Percentiles rank a stretch among this genome's conserved stretches.
Evolutionary conservation across 2,797 vertebrate genomes (phyloP).

Genomic region (Lerista edwardsae): DNA sequence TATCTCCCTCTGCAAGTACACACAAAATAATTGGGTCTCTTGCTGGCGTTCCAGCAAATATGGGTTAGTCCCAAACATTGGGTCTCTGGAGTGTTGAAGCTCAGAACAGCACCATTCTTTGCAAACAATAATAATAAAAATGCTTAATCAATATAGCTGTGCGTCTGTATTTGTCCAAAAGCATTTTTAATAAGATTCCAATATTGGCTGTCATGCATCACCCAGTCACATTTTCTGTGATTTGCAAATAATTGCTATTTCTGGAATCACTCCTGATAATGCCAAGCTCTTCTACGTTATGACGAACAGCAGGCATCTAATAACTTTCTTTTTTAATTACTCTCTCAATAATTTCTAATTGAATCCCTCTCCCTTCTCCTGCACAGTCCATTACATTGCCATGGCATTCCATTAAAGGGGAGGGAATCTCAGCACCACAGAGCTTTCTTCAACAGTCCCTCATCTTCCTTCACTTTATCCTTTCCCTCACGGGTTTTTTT

Average conservation of each 20-base stretch:
- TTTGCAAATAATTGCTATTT: conserved; percentile 53
- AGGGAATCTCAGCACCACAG: neutral
- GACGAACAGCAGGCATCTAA: conserved; percentile 46
- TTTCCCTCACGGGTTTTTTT: neutral
- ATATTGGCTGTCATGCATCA: conserved; percentile 33
- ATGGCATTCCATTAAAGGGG: neutral
- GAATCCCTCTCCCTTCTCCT: conserved; percentile 13
- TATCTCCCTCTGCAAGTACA: neutral
- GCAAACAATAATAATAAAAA: neutral
- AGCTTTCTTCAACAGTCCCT: neutral
- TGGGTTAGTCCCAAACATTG: neutral
- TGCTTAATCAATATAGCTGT: conserved; percentile 5
- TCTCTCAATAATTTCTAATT: conserved; percentile 28
- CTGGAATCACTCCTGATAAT: conserved; percentile 43
- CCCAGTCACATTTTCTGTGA: conserved; percentile 31
- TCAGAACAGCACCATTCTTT: conserved; percentile 2
- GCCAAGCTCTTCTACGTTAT: conserved; percentile 35
- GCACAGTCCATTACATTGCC: fast-evolving
- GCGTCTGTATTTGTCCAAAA: conserved; percentile 37
- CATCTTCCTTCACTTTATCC: neutral
- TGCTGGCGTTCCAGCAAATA: conserved; percentile 12
- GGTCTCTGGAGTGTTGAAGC: conserved; percentile 21
- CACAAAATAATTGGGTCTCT: conserved; percentile 22
- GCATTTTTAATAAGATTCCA: conserved; percentile 54
- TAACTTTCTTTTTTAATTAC: conserved; percentile 40